Base-by-base conservation (phyloP, 2,113 vertebrate species). In the Antechinus flavipes region DNA sequence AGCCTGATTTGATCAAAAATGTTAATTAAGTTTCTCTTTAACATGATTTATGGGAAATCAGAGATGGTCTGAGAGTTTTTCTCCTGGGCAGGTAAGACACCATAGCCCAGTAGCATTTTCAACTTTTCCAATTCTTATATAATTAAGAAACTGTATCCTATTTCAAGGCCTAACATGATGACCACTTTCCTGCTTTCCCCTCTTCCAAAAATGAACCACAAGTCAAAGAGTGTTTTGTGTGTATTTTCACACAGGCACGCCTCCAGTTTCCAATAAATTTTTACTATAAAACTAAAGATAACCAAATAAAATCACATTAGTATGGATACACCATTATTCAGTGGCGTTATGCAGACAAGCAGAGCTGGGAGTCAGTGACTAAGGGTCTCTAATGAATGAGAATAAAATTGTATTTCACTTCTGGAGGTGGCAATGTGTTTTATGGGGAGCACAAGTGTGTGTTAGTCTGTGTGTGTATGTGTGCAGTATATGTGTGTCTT, bases 11-110 rank as follows among this genome's bases (percentile, higher is more conserved):
- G 97, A 98, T 97, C 90, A 97, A 97, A 97, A 97, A 97, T 97
- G 96, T 94, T 97, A 97, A 98, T 98, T 96, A 95, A 96, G 96
- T 94, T 97, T 98, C 97, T 95, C 95, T 97, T 98, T 97, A 97
- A 97, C 96, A 91, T 98, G 98, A 98, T 98, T 97, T 97, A 96
- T 95, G 97, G 94, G 93, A 96, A 94, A 97, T 97, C 96, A 96
- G 93, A 96, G 97, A 96, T 97, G 97, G 97, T 90, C 4, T 96
- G 97, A 95, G 76, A 96, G 93, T 97, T 95, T 97, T 96, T 95
- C 95, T 92, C 97, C 89, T 89, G n/a, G 53, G 89, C 92, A 97
- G 96, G 96, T 98, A 98, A 98, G 97, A 95, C 61, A 95, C 91
- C 26, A 84, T 55, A 35, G 91, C 91, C 95, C 93, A 91, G 49